Evolutionary conservation across 35 echinoderm and acorn worm species (phyloP).

Genomic region (Apostichopus japonicus): DNA sequence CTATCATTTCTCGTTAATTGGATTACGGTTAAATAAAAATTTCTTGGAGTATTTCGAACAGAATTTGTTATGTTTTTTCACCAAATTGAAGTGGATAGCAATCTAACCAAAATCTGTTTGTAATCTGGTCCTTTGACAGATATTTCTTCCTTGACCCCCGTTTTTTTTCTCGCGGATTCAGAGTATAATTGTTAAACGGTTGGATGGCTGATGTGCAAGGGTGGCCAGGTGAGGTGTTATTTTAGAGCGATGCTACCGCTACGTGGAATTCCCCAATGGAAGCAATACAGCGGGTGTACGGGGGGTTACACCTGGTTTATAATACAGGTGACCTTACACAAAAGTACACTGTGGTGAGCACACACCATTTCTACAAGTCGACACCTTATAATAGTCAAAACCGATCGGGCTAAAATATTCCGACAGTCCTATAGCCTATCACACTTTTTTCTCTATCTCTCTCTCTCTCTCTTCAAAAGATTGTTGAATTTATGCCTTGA

Average conservation of each 20-base stretch:
- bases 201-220: constrained; percentile 46
- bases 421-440: not conserved
- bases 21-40: constrained; percentile 21
- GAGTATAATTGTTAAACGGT: constrained; percentile 53
- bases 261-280: constrained; percentile 38
- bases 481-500: not conserved
- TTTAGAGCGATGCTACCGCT: constrained; percentile 52
- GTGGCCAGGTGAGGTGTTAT: constrained; percentile 61
- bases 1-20: constrained; percentile 42
- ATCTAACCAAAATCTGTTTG: constrained; percentile 28
- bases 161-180: constrained; percentile 16
- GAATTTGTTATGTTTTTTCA: constrained; percentile 18
- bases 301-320: not conserved
- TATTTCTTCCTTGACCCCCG: constrained; percentile 51
- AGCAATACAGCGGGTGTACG: constrained; percentile 8
- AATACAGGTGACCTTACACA: constrained; percentile 19
- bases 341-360: constrained; percentile 50
- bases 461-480: not conserved
- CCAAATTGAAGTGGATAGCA: not conserved
- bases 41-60: constrained; percentile 26
- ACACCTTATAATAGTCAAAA: constrained; percentile 33
- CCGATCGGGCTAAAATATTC: not conserved
- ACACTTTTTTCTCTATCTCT: not conserved
- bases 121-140: constrained; percentile 32
- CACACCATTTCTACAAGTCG: constrained; percentile 24